Conservation (phyloP, 1,140 invertebrate genomes). For the Aphidius ervi region DNA sequence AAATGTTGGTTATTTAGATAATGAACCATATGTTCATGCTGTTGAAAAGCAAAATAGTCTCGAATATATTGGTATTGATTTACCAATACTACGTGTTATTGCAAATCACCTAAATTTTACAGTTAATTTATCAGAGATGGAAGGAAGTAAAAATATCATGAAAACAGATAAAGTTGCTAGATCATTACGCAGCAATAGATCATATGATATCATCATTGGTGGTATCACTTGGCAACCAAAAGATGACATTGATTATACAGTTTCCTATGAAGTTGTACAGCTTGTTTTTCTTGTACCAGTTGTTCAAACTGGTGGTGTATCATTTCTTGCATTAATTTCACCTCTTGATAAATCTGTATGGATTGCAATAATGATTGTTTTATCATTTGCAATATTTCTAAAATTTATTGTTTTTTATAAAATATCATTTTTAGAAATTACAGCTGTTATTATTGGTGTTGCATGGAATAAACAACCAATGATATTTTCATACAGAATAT, state of each 20-base stretch:
- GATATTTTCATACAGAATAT: constrained; percentile 30
- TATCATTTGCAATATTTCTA: constrained; percentile 30
- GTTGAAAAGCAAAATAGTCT: too few species aligned
- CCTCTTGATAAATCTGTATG: constrained; percentile 39
- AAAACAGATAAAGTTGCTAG: constrained; percentile 10
- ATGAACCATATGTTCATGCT: constrained; percentile 28
- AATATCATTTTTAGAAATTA: constrained; percentile 36
- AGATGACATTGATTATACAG: constrained; percentile 27
- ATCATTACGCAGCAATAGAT: constrained; percentile 4
- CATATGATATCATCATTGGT: constrained; percentile 38
- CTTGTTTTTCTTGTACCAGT: constrained; percentile 40
- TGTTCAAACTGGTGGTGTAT: constrained; percentile 26
- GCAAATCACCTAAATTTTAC: constrained; percentile 8
- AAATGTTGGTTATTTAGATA: constrained; percentile 29
- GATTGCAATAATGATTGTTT: constrained; percentile 28
- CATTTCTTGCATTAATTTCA: constrained; percentile 35
- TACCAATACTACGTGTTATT: constrained; percentile 8
- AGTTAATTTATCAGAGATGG: neutral
- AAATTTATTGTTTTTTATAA: constrained; percentile 30
- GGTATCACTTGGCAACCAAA: constrained; percentile 30
- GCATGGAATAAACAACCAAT: constrained; percentile 30
- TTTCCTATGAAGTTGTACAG: constrained; percentile 37
- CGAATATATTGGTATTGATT: constrained; percentile 26
- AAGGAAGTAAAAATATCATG: constrained; percentile 5
- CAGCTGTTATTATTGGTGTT: constrained; percentile 34